These are phyloP conservation scores for Neoascia interrupta DNA, from an alignment of 2,888 invertebrate genomes.

Conservation along the genomic window DNA sequence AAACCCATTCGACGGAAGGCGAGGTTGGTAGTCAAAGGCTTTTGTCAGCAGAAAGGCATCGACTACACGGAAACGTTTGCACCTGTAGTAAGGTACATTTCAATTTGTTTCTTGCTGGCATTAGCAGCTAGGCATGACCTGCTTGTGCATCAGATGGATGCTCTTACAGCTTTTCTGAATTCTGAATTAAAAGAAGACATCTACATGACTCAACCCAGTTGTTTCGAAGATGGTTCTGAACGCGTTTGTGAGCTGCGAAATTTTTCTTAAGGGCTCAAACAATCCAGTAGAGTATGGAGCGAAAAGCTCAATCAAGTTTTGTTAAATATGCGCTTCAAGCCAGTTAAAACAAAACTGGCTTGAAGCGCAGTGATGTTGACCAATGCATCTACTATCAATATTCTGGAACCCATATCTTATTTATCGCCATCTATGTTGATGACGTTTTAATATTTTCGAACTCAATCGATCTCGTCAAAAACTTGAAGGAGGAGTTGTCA, in stretches of 20 bases:
- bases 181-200: constrained; percentile 54
- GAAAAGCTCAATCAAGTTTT: constrained; percentile 36
- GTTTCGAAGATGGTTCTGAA: constrained; percentile 51
- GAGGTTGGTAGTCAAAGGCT: constrained; percentile 49
- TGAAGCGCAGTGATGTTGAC: constrained; percentile 31
- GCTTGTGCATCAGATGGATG: constrained; percentile 61
- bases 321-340: no score
- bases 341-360: no score
- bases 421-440: constrained; percentile 51
- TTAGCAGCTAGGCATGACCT: constrained; percentile 54
- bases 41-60: constrained; percentile 45
- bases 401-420: constrained; percentile 22
- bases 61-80: constrained; percentile 53
- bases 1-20: constrained; percentile 46
- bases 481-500: constrained; percentile 28
- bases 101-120: no score
- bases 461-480: constrained; percentile 14
- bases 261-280: constrained; percentile 57
- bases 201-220: constrained; percentile 57
- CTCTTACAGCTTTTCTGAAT: constrained; percentile 60
- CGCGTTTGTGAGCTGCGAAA: constrained; percentile 55
- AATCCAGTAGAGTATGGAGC: constrained; percentile 41
- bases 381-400: constrained; percentile 47
- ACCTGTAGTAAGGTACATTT: constrained; percentile 49
- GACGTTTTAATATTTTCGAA: constrained; percentile 38